Base-by-base conservation (phyloP, 2,888 invertebrate species). In the Boloria euphrosyne region DNA sequence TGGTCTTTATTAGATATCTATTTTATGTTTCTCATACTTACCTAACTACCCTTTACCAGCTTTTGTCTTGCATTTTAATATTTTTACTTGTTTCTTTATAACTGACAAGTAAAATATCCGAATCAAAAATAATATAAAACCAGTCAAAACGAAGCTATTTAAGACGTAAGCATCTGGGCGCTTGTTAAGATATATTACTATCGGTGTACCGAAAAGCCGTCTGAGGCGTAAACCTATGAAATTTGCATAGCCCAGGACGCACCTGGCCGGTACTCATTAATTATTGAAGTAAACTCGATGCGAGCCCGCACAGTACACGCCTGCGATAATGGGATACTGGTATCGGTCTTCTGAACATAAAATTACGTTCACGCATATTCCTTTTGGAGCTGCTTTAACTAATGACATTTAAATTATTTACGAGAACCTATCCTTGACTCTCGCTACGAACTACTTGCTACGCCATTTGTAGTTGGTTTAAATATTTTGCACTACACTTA, bases 201-300 rank as follows among this genome's bases (percentile, higher is more conserved):
- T 14, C 58, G 61, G 63, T 46, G 22, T 16, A 18, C 22, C 43
- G 59, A 53, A 54, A 31, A 22, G 49, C 18, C 61, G 51, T 58
- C 38, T 53, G 53, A 63, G 55, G 55, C 52, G 65, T 62, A n/a
- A 54, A 49, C 66, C 62, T 67, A 68, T 74, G 67, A 70, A 74
- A 74, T 74, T 73, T 71, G 70, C 74, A 70, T 71, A 67, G 69
- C 52, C 16, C 67, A 65, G 65, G 67, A 67, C 71, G 73, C 74
- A 74, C 72, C 75, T 76, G 78, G 74, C 71, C 74, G 69, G 73
- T 67, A 70, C 72, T 78, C 73, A 78, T 81, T 81, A 81, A 82
- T 81, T 82, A 82, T 81, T 80, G 75, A 81, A 75, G 76, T 76
- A 78, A 80, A 59, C 59, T 59, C 59, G 17, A 31, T 50, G 59